phyloP scores from a whole-genome alignment of 1,140 invertebrate species.

The Papilio polyxenes region DNA sequence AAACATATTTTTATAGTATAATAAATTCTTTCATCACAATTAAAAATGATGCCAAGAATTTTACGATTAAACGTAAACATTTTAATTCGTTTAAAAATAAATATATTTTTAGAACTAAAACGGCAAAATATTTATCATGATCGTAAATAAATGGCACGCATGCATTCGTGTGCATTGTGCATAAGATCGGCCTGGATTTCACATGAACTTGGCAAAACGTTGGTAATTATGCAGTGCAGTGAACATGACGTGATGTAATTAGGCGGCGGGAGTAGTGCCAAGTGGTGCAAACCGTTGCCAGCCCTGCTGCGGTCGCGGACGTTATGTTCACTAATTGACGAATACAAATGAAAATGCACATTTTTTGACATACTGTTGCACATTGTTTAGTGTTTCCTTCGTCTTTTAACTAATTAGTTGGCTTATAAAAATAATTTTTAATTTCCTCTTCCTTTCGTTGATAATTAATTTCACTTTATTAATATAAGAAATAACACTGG shows the following conservation, averaged over 20 bases:
- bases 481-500: too few species aligned
- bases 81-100: neutral
- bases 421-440: too few species aligned
- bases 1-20: neutral
- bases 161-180: neutral
- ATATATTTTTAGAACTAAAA: neutral
- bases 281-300: neutral
- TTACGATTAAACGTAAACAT: neutral
- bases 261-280: neutral
- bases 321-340: neutral
- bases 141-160: too few species aligned
- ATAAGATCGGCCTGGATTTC: neutral
- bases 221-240: constrained; percentile 7
- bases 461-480: too few species aligned
- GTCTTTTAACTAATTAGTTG: neutral
- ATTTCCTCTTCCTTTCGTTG: too few species aligned
- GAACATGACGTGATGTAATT: constrained; percentile 10
- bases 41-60: neutral
- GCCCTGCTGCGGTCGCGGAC: neutral
- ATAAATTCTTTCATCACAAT: neutral
- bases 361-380: neutral
- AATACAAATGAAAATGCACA: constrained; percentile 15
- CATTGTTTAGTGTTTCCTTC: neutral
- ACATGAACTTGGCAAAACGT: constrained; percentile 7
- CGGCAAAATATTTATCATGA: neutral